These are phyloP conservation scores for Dryococelus australis DNA, from an alignment of 2,888 invertebrate genomes.

Conservation along the genomic window DNA sequence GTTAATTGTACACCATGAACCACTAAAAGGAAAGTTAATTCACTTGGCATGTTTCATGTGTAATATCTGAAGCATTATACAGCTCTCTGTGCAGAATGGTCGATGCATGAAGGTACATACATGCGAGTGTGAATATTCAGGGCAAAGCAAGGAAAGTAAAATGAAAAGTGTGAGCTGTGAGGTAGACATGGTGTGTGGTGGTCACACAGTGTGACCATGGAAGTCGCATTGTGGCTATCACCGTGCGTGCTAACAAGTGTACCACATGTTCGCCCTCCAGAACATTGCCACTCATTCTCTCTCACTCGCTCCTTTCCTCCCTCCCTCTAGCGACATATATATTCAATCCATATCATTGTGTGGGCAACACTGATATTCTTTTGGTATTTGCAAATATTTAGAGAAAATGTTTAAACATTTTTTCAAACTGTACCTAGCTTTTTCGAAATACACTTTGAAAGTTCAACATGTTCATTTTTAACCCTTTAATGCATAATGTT, in stretches of 20 bases:
- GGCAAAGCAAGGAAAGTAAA: background rate
- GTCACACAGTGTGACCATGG: background rate
- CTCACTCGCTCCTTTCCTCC: background rate
- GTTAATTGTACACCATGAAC: background rate
- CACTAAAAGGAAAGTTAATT: background rate
- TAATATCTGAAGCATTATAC: background rate
- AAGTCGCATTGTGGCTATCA: background rate
- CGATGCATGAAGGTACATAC: background rate
- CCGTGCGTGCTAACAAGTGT: background rate
- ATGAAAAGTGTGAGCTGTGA: conserved; percentile 5
- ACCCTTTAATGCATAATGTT: too few species aligned
- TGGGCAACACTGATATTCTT: too few species aligned
- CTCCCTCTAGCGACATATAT: too few species aligned
- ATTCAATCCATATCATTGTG: too few species aligned
- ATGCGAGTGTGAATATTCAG: background rate
- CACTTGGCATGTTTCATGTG: background rate
- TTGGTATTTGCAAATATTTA: too few species aligned
- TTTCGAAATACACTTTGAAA: too few species aligned
- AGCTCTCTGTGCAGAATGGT: background rate
- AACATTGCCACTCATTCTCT: background rate
- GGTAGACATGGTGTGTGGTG: background rate
- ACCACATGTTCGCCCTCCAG: background rate
- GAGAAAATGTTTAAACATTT: too few species aligned
- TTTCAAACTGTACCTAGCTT: too few species aligned
- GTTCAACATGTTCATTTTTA: too few species aligned